A percentile compares a stretch with the other conserved stretches of the same genome.
These are phyloP conservation scores for Frankliniella fusca DNA, from an alignment of 2,888 invertebrate genomes.

Conservation along the genomic window DNA sequence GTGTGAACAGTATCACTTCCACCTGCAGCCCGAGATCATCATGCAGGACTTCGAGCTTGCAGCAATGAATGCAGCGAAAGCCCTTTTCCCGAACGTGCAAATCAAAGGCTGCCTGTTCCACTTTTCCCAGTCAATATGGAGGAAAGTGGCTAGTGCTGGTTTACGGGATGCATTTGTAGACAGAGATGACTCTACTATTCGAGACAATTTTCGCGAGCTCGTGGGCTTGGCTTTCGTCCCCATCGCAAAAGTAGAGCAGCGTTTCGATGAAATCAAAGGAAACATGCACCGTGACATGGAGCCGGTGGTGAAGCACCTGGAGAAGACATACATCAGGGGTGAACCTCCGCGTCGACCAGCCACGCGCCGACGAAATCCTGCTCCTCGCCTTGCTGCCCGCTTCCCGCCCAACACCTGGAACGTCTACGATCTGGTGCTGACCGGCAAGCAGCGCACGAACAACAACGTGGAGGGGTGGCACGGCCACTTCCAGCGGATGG, in stretches of 20 bases:
- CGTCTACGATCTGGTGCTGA: not conserved
- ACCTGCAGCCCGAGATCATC: not conserved
- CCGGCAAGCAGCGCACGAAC: not conserved
- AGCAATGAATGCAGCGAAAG: not conserved
- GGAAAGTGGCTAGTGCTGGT: not conserved
- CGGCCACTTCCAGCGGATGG: not conserved
- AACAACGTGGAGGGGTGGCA: constrained; percentile 25
- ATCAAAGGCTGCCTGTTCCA: constrained; percentile 18
- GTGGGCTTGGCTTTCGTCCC: constrained; percentile 14
- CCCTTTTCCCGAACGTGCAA: not conserved
- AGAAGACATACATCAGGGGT: not conserved
- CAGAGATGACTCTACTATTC: not conserved
- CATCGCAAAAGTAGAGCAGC: not conserved
- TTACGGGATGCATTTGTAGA: not conserved
- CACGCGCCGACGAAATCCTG: not conserved
- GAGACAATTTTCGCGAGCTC: not conserved
- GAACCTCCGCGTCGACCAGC: not conserved
- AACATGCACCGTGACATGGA: not conserved
- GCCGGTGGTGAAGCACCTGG: not conserved
- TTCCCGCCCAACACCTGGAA: not conserved
- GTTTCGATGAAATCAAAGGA: not conserved
- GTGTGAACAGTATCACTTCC: not conserved
- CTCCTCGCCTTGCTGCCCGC: not conserved
- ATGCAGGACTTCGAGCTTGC: not conserved
- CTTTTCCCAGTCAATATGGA: constrained; percentile 14